phyloP scores from a whole-genome alignment of 2,888 invertebrate species.

The Pseudanteris insignis region DNA sequence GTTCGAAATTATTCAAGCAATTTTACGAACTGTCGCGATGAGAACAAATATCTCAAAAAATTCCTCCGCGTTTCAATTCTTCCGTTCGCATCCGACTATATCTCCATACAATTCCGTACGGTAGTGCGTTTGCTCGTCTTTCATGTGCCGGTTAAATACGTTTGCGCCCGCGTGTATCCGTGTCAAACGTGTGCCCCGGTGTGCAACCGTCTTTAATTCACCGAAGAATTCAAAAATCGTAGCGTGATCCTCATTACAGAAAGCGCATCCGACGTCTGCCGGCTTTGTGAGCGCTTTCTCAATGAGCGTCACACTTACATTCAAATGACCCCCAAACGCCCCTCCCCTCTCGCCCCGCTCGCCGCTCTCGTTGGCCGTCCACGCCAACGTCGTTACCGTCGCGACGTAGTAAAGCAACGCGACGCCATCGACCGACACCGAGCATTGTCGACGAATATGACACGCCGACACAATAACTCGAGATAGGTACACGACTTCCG shows the following conservation, averaged over 20 bases:
- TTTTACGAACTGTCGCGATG: too few relatives aligned
- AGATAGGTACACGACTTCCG: constrained; percentile 29
- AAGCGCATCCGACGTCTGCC: constrained; percentile 51
- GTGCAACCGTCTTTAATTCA: constrained; percentile 22
- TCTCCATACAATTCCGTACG: constrained; percentile 7
- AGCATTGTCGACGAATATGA: constrained; percentile 13
- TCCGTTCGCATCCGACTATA: too few relatives aligned
- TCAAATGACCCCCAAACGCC: constrained; percentile 9
- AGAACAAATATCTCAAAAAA: constrained; percentile 9
- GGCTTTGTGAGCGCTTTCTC: constrained; percentile 52
- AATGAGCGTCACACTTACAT: constrained; percentile 45
- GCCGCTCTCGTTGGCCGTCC: too few relatives aligned
- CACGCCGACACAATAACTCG: constrained; percentile 31
- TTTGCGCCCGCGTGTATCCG: too few relatives aligned
- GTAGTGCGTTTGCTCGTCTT: too few relatives aligned
- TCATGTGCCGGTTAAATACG: too few relatives aligned
- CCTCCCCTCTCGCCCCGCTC: constrained; percentile 1
- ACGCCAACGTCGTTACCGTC: too few relatives aligned
- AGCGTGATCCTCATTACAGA: constrained; percentile 42
- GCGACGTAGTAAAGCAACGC: constrained; percentile 1
- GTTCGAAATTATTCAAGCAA: too few relatives aligned
- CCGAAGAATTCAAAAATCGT: constrained; percentile 23
- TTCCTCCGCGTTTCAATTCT: too few relatives aligned
- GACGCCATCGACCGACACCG: constrained; percentile 16
- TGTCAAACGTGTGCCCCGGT: neutral